Percentiles rank a stretch among this genome's conserved stretches.
Evolutionary conservation across 2,888 invertebrate species (phyloP).

Genomic region (Corbicula japonica): DNA sequence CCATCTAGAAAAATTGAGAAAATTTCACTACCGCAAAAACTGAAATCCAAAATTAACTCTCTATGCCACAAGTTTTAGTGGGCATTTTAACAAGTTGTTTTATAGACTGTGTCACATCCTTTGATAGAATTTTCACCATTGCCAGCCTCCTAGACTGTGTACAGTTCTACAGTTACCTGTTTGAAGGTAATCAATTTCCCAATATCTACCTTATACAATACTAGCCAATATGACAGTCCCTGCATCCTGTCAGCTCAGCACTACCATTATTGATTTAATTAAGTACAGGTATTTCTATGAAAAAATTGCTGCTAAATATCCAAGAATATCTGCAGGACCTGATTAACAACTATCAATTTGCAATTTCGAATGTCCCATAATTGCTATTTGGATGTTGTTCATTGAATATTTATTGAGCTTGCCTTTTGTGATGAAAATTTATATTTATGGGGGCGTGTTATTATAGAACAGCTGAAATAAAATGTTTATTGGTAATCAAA

Average conservation of each 20-base stretch:
- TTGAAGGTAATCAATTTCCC: constrained; percentile 38
- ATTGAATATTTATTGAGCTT: neutral
- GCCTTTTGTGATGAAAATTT: neutral
- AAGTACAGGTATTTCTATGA: constrained; percentile 2
- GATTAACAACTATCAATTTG: neutral
- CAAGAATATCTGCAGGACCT: no score
- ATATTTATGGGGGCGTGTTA: neutral
- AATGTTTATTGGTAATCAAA: neutral
- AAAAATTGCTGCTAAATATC: no score
- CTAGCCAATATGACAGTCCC: constrained; percentile 8
- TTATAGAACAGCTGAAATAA: neutral
- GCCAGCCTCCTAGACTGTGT: constrained; percentile 1
- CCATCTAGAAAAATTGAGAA: neutral
- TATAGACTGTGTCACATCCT: constrained; percentile 14
- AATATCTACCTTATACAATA: constrained; percentile 32
- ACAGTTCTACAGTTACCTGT: constrained; percentile 9
- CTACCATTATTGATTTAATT: constrained; percentile 23
- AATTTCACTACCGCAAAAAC: neutral
- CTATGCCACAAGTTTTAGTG: neutral
- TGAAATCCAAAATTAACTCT: neutral
- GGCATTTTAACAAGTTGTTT: no score
- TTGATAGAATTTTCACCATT: neutral
- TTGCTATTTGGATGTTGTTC: neutral
- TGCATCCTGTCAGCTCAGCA: neutral
- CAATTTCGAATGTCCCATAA: neutral